Base-by-base conservation (phyloP, 2,888 invertebrate genomes). In the Synergus laeviventris region DNA sequence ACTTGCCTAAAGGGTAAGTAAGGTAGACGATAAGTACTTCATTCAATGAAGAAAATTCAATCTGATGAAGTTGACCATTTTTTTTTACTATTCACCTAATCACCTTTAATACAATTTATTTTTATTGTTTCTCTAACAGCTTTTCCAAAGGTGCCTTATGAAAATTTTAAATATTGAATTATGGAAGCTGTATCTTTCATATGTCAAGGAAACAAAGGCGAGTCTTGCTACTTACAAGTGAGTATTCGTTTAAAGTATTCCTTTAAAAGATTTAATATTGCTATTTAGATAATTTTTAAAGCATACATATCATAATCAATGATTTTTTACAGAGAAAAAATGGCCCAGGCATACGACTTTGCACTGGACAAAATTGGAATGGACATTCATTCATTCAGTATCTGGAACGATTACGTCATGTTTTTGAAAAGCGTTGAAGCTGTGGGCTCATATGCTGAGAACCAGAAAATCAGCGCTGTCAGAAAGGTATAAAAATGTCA, bases 301-400 rank as follows among this genome's bases (percentile, higher is more conserved):
- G 54, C 49, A 39, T 75, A 56, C 31, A 77, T 70, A 73, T 74
- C 9, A 54, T 75, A 39, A 49, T 49, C 45, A 75, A 80, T 78
- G 77, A 39, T 82, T 82, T 89, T 90, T 89, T 90, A 24, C 89
- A 98, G 99, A 89, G 99, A 99, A 91, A 99, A 99, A 92, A 97
- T 99, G 97, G 99, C 99, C 0, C 98, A 99, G 91, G 99, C 99
- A 0, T 99, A 99, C 91, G 99, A 99, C 91, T 99, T 99, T 91
- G 99, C 99, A 0, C 92, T 99, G 82, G 99, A 99, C 82, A 99
- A 99, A 92, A 99, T 99, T 83, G 99, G 99, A 0, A 95, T 99
- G 95, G 99, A 99, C 89, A 96, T 99, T 84, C 97, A 98, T 92
- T 97, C 99, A 0, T 98, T 97, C 90, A 95, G 96, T 11, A 97